Conservation (phyloP, 2,113 vertebrate species). For the Pelusios castaneus region DNA sequence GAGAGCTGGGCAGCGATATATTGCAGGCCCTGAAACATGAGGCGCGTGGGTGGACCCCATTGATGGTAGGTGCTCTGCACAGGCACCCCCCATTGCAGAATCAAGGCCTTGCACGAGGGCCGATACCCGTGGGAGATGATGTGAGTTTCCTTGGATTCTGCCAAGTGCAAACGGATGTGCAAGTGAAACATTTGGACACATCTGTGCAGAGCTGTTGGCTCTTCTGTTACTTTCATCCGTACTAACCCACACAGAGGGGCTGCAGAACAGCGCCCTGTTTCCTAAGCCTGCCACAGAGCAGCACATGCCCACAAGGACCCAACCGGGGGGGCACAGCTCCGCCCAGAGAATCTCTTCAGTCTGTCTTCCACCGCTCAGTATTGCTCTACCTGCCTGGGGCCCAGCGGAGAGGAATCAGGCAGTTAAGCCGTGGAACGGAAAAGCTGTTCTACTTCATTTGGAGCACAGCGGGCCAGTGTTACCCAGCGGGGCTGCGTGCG, state of each 20-base stretch:
- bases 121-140: background rate
- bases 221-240: background rate
- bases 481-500: background rate
- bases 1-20: background rate
- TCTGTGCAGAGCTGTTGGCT: background rate
- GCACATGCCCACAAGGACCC: background rate
- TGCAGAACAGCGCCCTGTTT: background rate
- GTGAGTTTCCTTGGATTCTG: background rate
- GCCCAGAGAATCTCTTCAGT: background rate
- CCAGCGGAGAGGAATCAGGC: background rate
- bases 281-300: background rate
- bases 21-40: background rate
- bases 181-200: background rate
- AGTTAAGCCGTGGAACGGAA: background rate
- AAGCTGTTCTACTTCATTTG: background rate
- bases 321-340: background rate
- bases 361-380: background rate
- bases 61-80: background rate
- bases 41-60: background rate
- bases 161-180: background rate
- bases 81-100: background rate
- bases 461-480: background rate
- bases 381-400: background rate
- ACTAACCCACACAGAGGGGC: background rate
- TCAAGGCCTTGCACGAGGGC: background rate